phyloP scores from a whole-genome alignment of 1,140 invertebrate species.

The Agrypnia vestita region DNA sequence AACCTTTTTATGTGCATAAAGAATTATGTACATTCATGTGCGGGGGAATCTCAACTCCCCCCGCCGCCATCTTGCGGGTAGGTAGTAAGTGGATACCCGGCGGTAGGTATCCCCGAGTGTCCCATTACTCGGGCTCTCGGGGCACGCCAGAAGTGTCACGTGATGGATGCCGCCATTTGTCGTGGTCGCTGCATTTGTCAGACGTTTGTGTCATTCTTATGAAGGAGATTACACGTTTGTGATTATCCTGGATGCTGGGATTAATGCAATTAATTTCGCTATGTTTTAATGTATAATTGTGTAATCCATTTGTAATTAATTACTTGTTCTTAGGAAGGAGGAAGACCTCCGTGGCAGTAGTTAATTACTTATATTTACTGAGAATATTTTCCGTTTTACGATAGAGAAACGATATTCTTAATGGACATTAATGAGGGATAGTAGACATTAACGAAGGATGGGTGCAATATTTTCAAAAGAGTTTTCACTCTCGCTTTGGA shows the following conservation, averaged over 20 bases:
- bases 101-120: not conserved
- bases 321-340: not conserved
- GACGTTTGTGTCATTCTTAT: not conserved
- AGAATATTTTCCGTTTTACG: no score
- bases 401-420: no score
- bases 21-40: not conserved
- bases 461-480: no score
- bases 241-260: not conserved
- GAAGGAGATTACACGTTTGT: not conserved
- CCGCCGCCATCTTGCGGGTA: not conserved
- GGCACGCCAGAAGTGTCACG: not conserved
- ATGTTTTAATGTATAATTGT: not conserved
- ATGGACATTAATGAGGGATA: no score
- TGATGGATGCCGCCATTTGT: constrained; percentile 14
- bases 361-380: no score
- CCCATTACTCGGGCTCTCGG: not conserved
- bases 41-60: not conserved
- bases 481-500: no score
- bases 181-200: constrained; percentile 19
- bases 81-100: not conserved
- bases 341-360: no score
- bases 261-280: not conserved
- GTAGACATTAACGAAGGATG: no score
- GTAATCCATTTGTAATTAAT: not conserved
- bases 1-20: constrained; percentile 3